Evolutionary conservation across 1,140 invertebrate species (phyloP).

Genomic region (Dendroctonus ponderosae): DNA sequence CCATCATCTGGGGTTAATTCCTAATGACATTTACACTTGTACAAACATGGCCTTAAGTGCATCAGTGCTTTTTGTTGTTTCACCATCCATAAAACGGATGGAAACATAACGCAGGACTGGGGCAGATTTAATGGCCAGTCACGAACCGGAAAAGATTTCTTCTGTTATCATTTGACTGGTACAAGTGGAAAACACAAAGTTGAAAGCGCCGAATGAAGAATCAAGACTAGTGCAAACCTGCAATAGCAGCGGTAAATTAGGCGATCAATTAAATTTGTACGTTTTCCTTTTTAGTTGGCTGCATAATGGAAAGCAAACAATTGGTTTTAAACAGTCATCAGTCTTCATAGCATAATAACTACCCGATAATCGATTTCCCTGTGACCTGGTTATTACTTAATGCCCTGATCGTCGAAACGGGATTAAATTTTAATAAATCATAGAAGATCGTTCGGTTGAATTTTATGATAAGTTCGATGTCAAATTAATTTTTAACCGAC

Average conservation of each 20-base stretch:
- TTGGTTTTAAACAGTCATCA: too few species aligned
- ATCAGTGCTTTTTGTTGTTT: conserved; percentile 32
- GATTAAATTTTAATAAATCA: neutral
- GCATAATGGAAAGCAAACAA: too few species aligned
- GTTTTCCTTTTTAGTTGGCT: too few species aligned
- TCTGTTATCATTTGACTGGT: neutral
- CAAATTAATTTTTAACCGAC: too few species aligned
- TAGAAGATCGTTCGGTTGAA: too few species aligned
- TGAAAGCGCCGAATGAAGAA: too few species aligned
- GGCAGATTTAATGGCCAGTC: conserved; percentile 19
- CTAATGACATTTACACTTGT: conserved; percentile 35
- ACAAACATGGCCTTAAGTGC: conserved; percentile 30
- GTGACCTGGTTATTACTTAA: conserved; percentile 4
- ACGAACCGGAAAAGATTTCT: conserved; percentile 1
- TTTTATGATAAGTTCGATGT: too few species aligned
- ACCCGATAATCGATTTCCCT: conserved; percentile 3
- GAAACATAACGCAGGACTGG: neutral
- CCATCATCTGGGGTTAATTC: conserved; percentile 25
- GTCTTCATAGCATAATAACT: too few species aligned
- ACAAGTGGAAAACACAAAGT: too few species aligned
- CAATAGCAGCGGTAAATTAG: too few species aligned
- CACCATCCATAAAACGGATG: conserved; percentile 19
- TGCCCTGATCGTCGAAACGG: neutral
- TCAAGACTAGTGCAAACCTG: too few species aligned
- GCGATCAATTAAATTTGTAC: too few species aligned